Evolutionary conservation across 2,797 vertebrate genomes (phyloP).

Genomic region (Clarias fuscus): DNA sequence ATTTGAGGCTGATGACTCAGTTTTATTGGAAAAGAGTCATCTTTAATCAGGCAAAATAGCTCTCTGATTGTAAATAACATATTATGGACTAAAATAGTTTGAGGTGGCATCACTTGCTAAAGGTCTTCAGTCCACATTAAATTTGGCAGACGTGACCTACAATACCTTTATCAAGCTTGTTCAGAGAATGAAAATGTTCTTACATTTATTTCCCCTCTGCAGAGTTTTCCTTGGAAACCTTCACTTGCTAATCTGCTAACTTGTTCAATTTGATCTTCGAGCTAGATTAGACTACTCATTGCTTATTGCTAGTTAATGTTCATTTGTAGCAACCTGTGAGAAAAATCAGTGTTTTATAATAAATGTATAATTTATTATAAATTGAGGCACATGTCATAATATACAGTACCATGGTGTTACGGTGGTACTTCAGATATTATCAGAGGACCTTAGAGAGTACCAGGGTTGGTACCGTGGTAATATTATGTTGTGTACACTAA

Average conservation of each 20-base stretch:
- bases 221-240: background rate
- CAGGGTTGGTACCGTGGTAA: too few species aligned
- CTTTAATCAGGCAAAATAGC: background rate
- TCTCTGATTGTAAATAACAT: background rate
- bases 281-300: background rate
- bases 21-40: conserved; percentile 10
- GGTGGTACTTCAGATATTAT: too few species aligned
- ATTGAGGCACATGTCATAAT: too few species aligned
- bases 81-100: background rate
- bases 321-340: background rate
- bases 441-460: too few species aligned
- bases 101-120: background rate
- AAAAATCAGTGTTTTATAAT: background rate
- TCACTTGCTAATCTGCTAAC: background rate
- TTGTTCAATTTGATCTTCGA: too few species aligned
- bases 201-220: background rate
- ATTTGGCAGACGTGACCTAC: background rate
- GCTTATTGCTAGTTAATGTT: background rate
- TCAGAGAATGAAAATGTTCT: background rate
- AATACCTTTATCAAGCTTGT: background rate
- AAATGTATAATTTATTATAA: too few species aligned
- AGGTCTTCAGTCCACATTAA: background rate
- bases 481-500: too few species aligned
- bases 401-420: too few species aligned
- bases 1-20: background rate